Base-by-base conservation (phyloP, 2,797 vertebrate species). In the Enteromius treurensis region DNA sequence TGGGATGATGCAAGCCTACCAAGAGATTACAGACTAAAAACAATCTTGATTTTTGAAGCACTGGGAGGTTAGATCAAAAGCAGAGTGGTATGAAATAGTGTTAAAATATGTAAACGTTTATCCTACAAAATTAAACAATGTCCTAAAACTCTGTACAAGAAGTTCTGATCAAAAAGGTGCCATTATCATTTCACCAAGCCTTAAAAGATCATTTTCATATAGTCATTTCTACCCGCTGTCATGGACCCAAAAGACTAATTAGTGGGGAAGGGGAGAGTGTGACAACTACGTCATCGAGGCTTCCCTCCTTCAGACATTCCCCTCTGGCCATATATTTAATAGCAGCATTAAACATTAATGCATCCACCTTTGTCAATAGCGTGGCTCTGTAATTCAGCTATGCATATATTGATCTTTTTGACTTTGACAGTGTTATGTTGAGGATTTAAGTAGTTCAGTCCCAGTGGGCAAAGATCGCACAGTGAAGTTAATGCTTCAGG, bases 301-400 rank as follows among this genome's bases (percentile, higher is more conserved):
- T 45, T 75, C 47, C 60, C 69, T 77, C 62, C 37, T 65, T 53
- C 62, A 77, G 32, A 82, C 62, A 23, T 76, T 60, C 81, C 60
- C 67, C 68, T 73, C 19, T 17, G 67, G 42, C 65, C 1, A 8
- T 53, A 80, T 67, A 68, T 82, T 84, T 80, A 80, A 84, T 81
- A 80, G 40, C 64, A 23, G 70, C 60, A 81, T 83, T 75, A 83
- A 83, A 73, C 74, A 71, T 81, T 87, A 79, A 87, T 83, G 81
- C 77, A 15, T 60, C 37, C 69, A 80, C 42, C 64, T 62, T 70
- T 26, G 9, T 78, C 69, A 68, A 64, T 55, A 80, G 51, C 40
- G 1, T 60, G 69, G 23, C 73, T 26, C 32, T 84, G 81, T 60
- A 73, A 51, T 26, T 86, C 47, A 70, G 62, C 60, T 77, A 83